Conservation (phyloP, 2,888 invertebrate genomes). For the Drosophila leonis region DNA sequence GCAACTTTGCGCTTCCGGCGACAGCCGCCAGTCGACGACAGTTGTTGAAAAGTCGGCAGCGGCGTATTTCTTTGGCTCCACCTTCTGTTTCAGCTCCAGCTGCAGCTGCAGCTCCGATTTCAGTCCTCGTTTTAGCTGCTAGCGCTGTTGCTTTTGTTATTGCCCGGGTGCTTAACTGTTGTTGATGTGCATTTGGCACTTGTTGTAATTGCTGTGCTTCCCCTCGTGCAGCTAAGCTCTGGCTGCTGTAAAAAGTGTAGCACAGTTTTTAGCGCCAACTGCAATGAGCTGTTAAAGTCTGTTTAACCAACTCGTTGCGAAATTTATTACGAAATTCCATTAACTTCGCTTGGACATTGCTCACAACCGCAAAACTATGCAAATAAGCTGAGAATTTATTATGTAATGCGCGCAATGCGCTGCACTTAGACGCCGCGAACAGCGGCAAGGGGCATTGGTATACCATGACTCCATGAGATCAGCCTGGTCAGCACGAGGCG, state of each 20-base stretch:
- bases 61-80: conserved; percentile 46
- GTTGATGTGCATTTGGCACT: conserved; percentile 81
- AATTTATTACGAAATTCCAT: conserved; percentile 81
- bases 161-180: conserved; percentile 53
- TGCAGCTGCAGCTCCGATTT: neutral
- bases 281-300: conserved; percentile 67
- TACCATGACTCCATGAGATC: conserved; percentile 2
- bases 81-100: neutral
- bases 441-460: conserved; percentile 7
- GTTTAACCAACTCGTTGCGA: conserved; percentile 69
- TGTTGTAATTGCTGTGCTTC: conserved; percentile 72
- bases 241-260: conserved; percentile 37
- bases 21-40: conserved; percentile 80
- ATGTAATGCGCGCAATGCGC: conserved; percentile 73
- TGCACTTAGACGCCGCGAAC: conserved; percentile 55
- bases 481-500: neutral
- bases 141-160: conserved; percentile 9
- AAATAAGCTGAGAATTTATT: conserved; percentile 80
- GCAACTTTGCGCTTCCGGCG: conserved; percentile 78
- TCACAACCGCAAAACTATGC: conserved; percentile 79
- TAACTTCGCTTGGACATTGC: conserved; percentile 75
- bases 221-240: neutral
- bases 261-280: conserved; percentile 44
- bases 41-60: conserved; percentile 74
- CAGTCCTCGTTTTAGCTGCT: neutral